Percentiles rank a stretch among this genome's conserved stretches.
Evolutionary conservation across 2,888 invertebrate genomes (phyloP).

Genomic region (Clitarchus hookeri): DNA sequence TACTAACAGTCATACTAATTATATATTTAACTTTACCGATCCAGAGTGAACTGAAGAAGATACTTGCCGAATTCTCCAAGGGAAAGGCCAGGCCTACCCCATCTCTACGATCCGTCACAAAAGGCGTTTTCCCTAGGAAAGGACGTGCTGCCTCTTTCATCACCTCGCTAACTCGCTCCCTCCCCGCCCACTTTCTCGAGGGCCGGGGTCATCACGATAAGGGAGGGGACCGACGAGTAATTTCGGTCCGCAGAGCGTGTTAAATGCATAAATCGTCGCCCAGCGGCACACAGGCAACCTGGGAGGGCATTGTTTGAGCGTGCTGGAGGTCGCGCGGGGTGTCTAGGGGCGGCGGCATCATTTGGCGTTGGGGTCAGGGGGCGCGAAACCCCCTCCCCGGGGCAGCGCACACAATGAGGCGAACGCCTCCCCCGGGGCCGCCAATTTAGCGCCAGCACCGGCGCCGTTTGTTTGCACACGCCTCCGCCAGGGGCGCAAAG

Average conservation of each 20-base stretch:
- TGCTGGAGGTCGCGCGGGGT: background rate
- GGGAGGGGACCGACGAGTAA: background rate
- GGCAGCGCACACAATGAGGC: background rate
- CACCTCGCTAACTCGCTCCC: background rate
- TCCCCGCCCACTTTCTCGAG: background rate
- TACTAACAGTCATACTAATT: too few relatives aligned
- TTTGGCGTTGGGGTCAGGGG: background rate
- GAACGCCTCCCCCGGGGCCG: background rate
- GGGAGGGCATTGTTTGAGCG: background rate
- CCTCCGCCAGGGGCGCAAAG: background rate
- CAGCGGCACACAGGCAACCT: background rate
- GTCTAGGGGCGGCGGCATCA: background rate
- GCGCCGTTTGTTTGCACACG: background rate
- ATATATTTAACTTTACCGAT: too few relatives aligned
- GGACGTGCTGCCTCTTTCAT: too few relatives aligned
- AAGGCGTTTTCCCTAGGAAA: too few relatives aligned
- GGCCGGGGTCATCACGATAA: background rate
- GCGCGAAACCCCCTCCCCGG: background rate
- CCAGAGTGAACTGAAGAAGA: too few relatives aligned
- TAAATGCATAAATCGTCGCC: background rate
- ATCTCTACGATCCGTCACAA: too few relatives aligned
- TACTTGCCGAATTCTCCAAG: too few relatives aligned
- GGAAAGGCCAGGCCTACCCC: too few relatives aligned
- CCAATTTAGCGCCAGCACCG: conserved; percentile 14
- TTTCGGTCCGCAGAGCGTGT: background rate